A percentile compares a stretch with the other conserved stretches of the same genome.
phyloP scores from a whole-genome alignment of 2,113 vertebrate genomes.

The Gymnobelideus leadbeateri region DNA sequence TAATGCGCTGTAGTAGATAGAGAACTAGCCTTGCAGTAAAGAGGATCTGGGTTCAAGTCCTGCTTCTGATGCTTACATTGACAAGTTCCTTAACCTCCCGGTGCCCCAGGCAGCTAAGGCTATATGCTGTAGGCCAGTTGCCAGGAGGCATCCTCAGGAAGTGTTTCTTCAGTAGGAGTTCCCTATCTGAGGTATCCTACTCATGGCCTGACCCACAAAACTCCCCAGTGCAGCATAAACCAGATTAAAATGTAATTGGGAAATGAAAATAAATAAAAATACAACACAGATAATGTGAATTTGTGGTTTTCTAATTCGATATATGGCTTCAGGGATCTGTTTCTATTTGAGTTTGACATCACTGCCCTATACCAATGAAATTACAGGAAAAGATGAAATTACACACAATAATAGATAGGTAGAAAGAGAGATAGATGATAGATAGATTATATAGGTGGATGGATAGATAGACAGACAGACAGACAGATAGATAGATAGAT shows the following conservation, averaged over 20 bases:
- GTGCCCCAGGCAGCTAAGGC: not conserved
- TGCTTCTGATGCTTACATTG: not conserved
- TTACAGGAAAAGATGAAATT: not conserved
- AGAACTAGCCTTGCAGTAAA: not conserved
- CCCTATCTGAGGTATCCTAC: not conserved
- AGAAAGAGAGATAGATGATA: not conserved
- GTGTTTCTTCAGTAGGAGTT: not conserved
- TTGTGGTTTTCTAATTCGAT: not conserved
- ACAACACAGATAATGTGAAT: not conserved
- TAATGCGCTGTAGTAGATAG: not conserved
- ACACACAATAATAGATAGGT: not conserved
- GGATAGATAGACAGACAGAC: not conserved
- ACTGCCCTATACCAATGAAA: not conserved
- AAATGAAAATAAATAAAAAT: not conserved
- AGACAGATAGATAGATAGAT: not conserved
- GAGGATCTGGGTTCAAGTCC: not conserved
- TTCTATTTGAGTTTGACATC: not conserved
- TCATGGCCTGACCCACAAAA: not conserved
- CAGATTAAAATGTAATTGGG: not conserved
- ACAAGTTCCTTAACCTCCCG: not conserved
- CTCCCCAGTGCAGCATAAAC: not conserved
- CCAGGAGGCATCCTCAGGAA: not conserved
- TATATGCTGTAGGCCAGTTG: not conserved
- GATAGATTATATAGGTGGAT: too few relatives aligned
- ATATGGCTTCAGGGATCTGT: not conserved